Base-by-base conservation (phyloP, 2,113 vertebrate species). In the Aegithalos caudatus region DNA sequence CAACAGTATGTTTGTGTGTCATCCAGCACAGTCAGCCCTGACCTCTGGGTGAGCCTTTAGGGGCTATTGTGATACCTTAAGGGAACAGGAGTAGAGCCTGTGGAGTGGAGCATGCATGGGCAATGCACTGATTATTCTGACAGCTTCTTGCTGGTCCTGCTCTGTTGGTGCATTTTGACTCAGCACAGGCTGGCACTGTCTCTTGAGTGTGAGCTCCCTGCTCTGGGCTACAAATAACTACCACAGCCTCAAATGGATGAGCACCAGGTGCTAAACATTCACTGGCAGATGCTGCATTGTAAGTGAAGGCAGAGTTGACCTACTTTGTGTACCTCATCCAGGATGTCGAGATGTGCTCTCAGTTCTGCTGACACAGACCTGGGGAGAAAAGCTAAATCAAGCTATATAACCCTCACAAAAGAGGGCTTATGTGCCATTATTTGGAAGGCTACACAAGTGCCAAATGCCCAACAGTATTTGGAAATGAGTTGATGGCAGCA, bases 281-380 rank as follows among this genome's bases (percentile, higher is more conserved):
- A 31, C 79, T 88, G 82, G 88, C 71, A 95, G 72, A 70, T 92
- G 76, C 71, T 93, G 67, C 67, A 57, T 66, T 90, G 79, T 88
- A 74, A 74, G 53, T 64, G 86, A 94, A 90, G 92, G 82, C 64
- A 88, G 48, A 90, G 78, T 77, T 93, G 86, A 94, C 79, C 71
- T 90, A 35, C 74, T 92, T 93, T 27, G 22, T 84, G 45, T 51
- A 42, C 62, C 51, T 93, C 67, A 70, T 44, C 35, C 71, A 62
- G 74, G 38, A 54, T 80, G 66, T 82, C 1, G 44, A 56, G 87
- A 70, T 90, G 81, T 51, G 62, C 62, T 57, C 71, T 62, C 74
- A 58, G 54, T 80, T 93, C 79, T 92, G 85, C 81, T 88, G 71
- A 82, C 62, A 58, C 38, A 77, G 74, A 44, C 71, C 86, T 51